Percentiles rank a stretch among this genome's conserved stretches.
Conservation (phyloP, 2,888 invertebrate genomes). For the Smittia sp. region DNA sequence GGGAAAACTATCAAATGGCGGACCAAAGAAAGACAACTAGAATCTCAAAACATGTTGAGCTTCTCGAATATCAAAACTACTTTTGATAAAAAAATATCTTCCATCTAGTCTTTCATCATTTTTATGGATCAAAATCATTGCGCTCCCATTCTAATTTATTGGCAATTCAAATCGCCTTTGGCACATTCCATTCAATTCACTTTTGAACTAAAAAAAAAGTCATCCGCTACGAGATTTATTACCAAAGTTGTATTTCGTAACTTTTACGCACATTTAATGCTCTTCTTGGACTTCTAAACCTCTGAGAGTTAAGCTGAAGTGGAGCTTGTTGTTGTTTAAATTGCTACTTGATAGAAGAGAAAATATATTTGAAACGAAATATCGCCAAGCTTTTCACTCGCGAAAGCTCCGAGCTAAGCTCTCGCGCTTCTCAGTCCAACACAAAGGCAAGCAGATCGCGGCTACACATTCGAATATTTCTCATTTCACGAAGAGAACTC, state of each 20-base stretch:
- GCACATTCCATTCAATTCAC: slow-evolving; percentile 29
- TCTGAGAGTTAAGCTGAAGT: neutral
- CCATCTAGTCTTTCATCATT: neutral
- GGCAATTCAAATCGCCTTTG: neutral
- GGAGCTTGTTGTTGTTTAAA: too few species aligned
- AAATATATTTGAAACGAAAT: neutral
- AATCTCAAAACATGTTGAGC: neutral
- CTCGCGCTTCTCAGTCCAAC: neutral
- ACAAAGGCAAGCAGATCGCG: neutral
- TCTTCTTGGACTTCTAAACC: neutral
- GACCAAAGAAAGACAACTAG: slow-evolving; percentile 29
- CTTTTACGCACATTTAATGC: neutral
- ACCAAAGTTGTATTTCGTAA: slow-evolving; percentile 8
- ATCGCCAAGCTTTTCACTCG: too few species aligned
- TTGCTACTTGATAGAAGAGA: too few species aligned
- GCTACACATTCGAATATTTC: neutral
- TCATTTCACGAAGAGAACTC: neutral
- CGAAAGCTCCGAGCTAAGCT: neutral
- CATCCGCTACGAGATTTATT: neutral
- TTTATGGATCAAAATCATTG: neutral
- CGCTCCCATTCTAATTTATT: slow-evolving; percentile 6
- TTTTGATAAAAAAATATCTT: neutral
- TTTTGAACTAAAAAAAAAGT: neutral
- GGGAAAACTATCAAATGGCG: neutral
- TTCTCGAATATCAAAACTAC: neutral